Evolutionary conservation across 1,140 invertebrate genomes (phyloP).

Genomic region (Drosophila bocqueti): DNA sequence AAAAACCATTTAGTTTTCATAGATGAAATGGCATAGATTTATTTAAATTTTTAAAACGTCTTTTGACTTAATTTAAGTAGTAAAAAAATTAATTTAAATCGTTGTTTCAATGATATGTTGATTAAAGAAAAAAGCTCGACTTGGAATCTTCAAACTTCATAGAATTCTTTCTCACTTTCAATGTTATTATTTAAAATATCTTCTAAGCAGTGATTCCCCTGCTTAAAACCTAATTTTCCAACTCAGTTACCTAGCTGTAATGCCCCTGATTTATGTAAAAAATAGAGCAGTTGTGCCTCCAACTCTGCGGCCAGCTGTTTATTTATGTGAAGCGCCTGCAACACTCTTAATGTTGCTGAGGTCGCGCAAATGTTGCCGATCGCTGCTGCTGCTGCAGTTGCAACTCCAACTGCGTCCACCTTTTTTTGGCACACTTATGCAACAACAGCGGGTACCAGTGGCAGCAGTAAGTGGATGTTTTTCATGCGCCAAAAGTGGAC

Average conservation of each 20-base stretch:
- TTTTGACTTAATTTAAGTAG: neutral
- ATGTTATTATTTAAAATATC: neutral
- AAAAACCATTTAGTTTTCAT: neutral
- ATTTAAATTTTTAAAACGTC: neutral
- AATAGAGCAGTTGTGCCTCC: conserved; percentile 33
- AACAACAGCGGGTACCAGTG: conserved; percentile 29
- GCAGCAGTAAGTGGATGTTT: conserved; percentile 35
- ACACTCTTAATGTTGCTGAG: conserved; percentile 62
- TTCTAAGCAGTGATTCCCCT: neutral
- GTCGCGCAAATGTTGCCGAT: conserved; percentile 48
- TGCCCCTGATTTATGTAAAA: conserved; percentile 21
- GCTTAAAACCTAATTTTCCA: neutral
- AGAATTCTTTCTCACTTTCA: no score
- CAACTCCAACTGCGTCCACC: conserved; percentile 42
- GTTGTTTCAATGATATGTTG: no score
- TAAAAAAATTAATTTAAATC: no score
- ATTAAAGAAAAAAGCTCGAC: no score
- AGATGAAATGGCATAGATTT: neutral
- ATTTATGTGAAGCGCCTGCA: conserved; percentile 73
- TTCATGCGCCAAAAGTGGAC: conserved; percentile 62
- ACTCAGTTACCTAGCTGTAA: conserved; percentile 13
- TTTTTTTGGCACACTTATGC: conserved; percentile 75
- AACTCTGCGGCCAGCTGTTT: conserved; percentile 64
- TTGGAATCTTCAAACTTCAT: no score
- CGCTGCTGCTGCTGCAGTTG: neutral